Conservation (phyloP, 1,140 invertebrate genomes). For the Drosophila rufa region DNA sequence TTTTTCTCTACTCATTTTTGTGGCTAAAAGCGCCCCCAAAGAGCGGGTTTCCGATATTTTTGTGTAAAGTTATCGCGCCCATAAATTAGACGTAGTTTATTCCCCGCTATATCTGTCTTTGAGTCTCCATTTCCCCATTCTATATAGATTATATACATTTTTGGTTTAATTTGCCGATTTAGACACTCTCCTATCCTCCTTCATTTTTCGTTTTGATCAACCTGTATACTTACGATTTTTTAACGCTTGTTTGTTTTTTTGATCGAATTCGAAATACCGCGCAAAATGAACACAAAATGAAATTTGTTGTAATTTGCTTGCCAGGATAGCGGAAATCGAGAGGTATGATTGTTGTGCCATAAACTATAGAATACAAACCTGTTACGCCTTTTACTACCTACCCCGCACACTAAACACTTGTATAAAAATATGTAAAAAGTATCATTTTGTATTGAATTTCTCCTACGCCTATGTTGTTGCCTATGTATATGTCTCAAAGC, state of each 20-base stretch:
- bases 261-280: constrained; percentile 75
- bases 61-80: constrained; percentile 25
- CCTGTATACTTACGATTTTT: constrained; percentile 62
- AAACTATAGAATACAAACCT: constrained; percentile 51
- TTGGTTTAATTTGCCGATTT: constrained; percentile 42
- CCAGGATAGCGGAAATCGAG: constrained; percentile 85
- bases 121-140: constrained; percentile 43
- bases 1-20: constrained; percentile 18
- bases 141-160: constrained; percentile 21
- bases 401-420: constrained; percentile 15
- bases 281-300: constrained; percentile 76
- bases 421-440: constrained; percentile 7
- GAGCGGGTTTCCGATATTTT: constrained; percentile 22
- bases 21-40: constrained; percentile 13
- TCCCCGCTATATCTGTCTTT: constrained; percentile 12
- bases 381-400: constrained; percentile 78
- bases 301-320: constrained; percentile 85
- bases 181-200: constrained; percentile 5
- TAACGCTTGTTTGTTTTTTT: constrained; percentile 83
- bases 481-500: constrained; percentile 42
- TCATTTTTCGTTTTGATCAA: constrained; percentile 32
- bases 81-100: constrained; percentile 25
- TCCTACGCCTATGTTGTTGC: constrained; percentile 5
- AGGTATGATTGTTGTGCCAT: constrained; percentile 82
- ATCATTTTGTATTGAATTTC: constrained; percentile 13